Evolutionary conservation across 2,113 vertebrate species (phyloP).

Genomic region (Lepisosteus osseus): DNA sequence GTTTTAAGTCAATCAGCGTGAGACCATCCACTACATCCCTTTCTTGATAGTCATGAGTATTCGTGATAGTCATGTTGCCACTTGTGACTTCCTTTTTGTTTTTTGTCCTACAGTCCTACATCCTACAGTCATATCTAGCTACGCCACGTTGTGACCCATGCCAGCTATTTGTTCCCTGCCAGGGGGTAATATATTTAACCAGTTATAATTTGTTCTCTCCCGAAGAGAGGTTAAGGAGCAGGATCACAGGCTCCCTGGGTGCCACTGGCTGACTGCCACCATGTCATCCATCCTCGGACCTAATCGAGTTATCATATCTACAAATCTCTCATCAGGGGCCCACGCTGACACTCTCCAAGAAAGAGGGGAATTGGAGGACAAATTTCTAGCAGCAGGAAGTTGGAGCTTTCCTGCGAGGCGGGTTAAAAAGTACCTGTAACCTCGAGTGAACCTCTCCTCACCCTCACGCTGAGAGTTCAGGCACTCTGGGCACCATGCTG

Average conservation of each 20-base stretch:
- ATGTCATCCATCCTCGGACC: slow-evolving; percentile 68
- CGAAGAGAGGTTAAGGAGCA: slow-evolving; percentile 81
- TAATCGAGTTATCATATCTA: slow-evolving; percentile 95
- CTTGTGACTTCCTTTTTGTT: no score
- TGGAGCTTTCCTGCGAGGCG: slow-evolving; percentile 65
- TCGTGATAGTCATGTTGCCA: no score
- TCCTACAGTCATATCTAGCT: slow-evolving; percentile 28
- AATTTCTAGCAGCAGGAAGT: slow-evolving; percentile 91
- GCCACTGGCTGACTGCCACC: slow-evolving; percentile 57
- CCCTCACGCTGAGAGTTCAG: slow-evolving; percentile 64
- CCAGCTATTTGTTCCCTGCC: slow-evolving; percentile 52
- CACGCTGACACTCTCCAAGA: slow-evolving; percentile 72
- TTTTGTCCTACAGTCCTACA: slow-evolving; percentile 23
- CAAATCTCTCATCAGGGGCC: slow-evolving; percentile 71
- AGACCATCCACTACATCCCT: no score
- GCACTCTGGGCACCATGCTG: slow-evolving; percentile 80
- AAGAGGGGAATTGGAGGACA: slow-evolving; percentile 77
- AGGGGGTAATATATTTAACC: slow-evolving; percentile 55
- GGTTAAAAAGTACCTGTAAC: slow-evolving; percentile 84
- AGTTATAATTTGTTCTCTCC: slow-evolving; percentile 71
- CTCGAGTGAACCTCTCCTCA: slow-evolving; percentile 61
- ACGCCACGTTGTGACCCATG: slow-evolving; percentile 28
- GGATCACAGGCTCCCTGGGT: slow-evolving; percentile 69
- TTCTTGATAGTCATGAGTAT: no score
- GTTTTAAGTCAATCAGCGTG: no score